Base-by-base conservation (phyloP, 2,888 invertebrate species). In the Dinocampus coccinellae region DNA sequence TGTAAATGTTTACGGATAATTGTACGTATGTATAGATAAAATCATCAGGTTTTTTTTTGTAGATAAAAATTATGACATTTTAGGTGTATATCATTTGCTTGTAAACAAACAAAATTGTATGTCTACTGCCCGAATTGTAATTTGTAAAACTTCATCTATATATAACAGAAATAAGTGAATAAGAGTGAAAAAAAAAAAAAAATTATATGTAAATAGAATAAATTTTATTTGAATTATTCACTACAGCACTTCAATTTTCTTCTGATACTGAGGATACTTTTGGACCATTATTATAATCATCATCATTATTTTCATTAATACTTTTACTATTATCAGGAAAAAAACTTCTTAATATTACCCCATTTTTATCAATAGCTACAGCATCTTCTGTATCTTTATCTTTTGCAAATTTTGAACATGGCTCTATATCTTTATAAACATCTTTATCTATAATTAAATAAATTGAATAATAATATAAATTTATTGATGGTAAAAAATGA, bases 341-440 rank as follows among this genome's bases (percentile, higher is more conserved):
- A 6, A 16, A 47, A 16, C 16, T 47, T 34, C 60, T 60, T 10
- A 60, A 60, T 16, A 60, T 60, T 10, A 60, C 60, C 1, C 60
- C 60, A 34, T 60, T 60, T 20, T 60, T 34, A 20, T 60, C 60
- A 60, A 60, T 20, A 20, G 60, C 60, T 7, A 34, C 60, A 13
- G 34, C 60, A 20, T 34, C 34, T 60, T n/a, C 13, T 1, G 33
- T 9, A 16, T 60, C 60, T 36, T 16, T 34, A 20, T 33, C 20
- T 9, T 3, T 34, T 20, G 33, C 3, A 10, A 20, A 60, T 33
- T 16, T 34, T 7, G 34, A 22, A n/a, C 60, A 60, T 20, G 1
- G 11, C 34, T 60, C 60, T 10, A 34, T 34, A 34, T 60, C 34
- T 20, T 6, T 10, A 13, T 20, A 34, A 33, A 34, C 33, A 1